A percentile compares a stretch with the other conserved stretches of the same genome.
These are phyloP conservation scores for Oryzias javanicus DNA, from an alignment of 2,113 vertebrate species.

Conservation along the genomic window DNA sequence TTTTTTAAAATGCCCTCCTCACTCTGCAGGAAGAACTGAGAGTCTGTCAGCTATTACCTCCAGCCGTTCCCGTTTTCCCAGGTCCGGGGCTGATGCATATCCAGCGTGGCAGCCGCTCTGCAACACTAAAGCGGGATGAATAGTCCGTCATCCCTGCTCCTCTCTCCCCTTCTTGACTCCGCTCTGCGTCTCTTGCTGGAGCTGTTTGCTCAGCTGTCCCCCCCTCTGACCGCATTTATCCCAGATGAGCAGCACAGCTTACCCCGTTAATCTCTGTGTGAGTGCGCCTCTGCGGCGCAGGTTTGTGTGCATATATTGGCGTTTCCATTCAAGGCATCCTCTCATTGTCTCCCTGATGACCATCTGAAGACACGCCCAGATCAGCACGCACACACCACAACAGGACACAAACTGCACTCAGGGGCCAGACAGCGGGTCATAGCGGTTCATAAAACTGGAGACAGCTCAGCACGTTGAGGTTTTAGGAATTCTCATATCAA, in stretches of 20 bases:
- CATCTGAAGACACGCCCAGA: slow-evolving; percentile 60
- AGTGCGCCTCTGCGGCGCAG: slow-evolving; percentile 16
- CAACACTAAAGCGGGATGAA: slow-evolving; percentile 45
- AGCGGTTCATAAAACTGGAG: slow-evolving; percentile 6
- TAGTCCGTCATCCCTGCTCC: slow-evolving; percentile 59
- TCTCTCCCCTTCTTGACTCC: slow-evolving; percentile 37
- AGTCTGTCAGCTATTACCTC: slow-evolving; percentile 50
- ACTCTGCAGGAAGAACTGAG: background rate
- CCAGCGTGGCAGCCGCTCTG: slow-evolving; percentile 67
- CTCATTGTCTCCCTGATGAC: slow-evolving; percentile 47
- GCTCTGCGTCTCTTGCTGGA: slow-evolving; percentile 53
- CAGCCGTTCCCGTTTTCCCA: slow-evolving; percentile 34
- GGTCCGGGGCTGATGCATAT: slow-evolving; percentile 61
- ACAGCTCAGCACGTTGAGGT: slow-evolving; percentile 20
- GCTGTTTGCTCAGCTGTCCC: slow-evolving; percentile 71
- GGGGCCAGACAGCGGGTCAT: slow-evolving; percentile 2
- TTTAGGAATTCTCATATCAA: slow-evolving; percentile 5
- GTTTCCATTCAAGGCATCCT: slow-evolving; percentile 39
- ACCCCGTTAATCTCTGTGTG: slow-evolving; percentile 65
- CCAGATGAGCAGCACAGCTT: slow-evolving; percentile 67
- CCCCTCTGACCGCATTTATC: slow-evolving; percentile 71
- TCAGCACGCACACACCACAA: slow-evolving; percentile 1
- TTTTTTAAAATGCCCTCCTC: background rate
- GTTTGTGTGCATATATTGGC: slow-evolving; percentile 25
- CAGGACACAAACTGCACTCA: slow-evolving; percentile 13